Evolutionary conservation across 2,797 vertebrate species (phyloP).

Genomic region (Argya squamiceps): DNA sequence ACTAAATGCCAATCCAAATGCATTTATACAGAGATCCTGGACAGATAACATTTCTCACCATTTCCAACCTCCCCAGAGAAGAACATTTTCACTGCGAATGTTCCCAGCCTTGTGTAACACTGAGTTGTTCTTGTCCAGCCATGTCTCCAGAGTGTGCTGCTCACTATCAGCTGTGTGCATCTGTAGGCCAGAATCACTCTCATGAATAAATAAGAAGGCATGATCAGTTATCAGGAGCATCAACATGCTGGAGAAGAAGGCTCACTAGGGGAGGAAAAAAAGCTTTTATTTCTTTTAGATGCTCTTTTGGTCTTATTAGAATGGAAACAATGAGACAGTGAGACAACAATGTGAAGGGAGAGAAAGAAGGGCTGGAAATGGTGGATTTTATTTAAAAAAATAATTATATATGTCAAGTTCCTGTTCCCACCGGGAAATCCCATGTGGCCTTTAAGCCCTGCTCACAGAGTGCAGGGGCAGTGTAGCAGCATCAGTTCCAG

Average conservation of each 20-base stretch:
- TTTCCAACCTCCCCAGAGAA: neutral
- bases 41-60: neutral
- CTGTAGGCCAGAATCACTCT: neutral
- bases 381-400: neutral
- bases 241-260: neutral
- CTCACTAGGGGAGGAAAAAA: neutral
- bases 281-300: neutral
- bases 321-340: neutral
- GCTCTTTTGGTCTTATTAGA: neutral
- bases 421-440: neutral
- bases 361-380: neutral
- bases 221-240: neutral
- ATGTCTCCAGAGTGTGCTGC: neutral
- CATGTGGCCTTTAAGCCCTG: neutral
- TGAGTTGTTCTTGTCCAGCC: neutral
- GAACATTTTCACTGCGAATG: neutral
- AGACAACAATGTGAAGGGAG: neutral
- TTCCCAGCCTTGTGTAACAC: neutral
- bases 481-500: neutral
- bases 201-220: constrained; percentile 19
- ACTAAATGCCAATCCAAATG: neutral
- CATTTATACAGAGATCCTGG: neutral
- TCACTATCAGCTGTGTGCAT: constrained; percentile 13
- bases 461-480: neutral
- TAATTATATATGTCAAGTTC: neutral